Evolutionary conservation across 2,888 invertebrate species (phyloP), one percentile per base, ranked within the genome.

Genomic region (Agriopis aurantiaria): DNA sequence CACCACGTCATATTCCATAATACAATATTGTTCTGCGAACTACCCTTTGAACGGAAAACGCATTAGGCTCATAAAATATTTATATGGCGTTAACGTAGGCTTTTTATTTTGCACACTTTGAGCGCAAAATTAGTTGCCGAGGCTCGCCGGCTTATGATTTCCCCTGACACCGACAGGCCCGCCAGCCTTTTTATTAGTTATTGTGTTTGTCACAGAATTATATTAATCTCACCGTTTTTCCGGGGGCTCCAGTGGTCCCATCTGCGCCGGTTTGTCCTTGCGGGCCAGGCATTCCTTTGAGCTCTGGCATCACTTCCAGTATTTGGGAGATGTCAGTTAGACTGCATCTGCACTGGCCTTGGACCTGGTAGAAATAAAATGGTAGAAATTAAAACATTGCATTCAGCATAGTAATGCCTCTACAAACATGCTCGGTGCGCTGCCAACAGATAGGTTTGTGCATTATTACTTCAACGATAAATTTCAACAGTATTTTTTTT

Each of bases 161-260:
- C 75, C 77, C 77, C 49, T 68, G 77, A 63, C 71, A 23, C 66
- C 58, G 48, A 8, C 62, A 41, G 64, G 60, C 55, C 65, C 23
- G 52, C 59, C 64, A 43, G 65, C 71, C 55, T 72, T 74, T 72
- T 69, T 72, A 74, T 74, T 73, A 72, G 73, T 74, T 73, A 74
- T 71, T 70, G 73, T 70, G 64, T 74, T 75, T 77, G 74, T 75
- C 74, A 71, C 65, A 71, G 73, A 72, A 71, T 74, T 68, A 55
- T 69, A 71, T 71, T 70, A 71, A 68, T 75, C 92, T 93, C 94
- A 97, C 97, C 89, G 97, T 97, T 82, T 96, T 96, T 74, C 98
- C 98, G 73, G 97, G 97, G 70, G 96, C 95, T 43, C 98, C 98
- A 43, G 96, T 96, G 79, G 96, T 97, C 43, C 97, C 97, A 85